Evolutionary conservation across 2,888 invertebrate species (phyloP).

Genomic region (Drosophila phalerata): DNA sequence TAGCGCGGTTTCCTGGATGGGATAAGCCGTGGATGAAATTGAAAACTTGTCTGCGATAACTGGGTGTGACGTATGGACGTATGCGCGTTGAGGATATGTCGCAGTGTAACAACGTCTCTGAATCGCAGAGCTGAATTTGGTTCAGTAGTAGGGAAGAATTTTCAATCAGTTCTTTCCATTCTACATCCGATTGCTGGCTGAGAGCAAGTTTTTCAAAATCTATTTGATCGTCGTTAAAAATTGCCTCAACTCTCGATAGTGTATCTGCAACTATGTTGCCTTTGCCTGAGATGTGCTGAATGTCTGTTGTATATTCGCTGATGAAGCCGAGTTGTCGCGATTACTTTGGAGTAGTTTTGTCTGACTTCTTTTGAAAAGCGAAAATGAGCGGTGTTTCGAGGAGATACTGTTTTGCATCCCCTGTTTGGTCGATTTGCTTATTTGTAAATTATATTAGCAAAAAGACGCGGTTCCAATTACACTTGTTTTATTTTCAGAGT

Average conservation of each 20-base stretch:
- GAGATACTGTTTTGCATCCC: no score
- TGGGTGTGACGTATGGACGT: slow-evolving; percentile 1
- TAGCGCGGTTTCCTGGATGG: neutral
- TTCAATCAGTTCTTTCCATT: neutral
- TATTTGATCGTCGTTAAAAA: neutral
- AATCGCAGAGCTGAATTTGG: neutral
- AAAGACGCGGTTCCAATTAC: no score
- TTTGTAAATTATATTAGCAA: no score
- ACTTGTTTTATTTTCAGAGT: no score
- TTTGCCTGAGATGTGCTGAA: no score
- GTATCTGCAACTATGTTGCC: no score
- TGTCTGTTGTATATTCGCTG: no score
- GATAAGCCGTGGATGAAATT: neutral
- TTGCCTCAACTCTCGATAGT: no score
- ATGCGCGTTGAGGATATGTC: neutral
- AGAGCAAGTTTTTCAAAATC: neutral
- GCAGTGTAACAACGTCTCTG: neutral
- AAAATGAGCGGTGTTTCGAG: slow-evolving; percentile 8
- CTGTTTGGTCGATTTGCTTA: no score
- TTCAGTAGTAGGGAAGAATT: neutral
- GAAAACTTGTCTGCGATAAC: neutral
- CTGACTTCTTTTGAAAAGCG: slow-evolving; percentile 5
- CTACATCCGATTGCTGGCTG: neutral
- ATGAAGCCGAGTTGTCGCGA: neutral
- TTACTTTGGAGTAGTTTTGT: neutral